Evolutionary conservation across 2,113 vertebrate species (phyloP).

Genomic region (Calypte anna): DNA sequence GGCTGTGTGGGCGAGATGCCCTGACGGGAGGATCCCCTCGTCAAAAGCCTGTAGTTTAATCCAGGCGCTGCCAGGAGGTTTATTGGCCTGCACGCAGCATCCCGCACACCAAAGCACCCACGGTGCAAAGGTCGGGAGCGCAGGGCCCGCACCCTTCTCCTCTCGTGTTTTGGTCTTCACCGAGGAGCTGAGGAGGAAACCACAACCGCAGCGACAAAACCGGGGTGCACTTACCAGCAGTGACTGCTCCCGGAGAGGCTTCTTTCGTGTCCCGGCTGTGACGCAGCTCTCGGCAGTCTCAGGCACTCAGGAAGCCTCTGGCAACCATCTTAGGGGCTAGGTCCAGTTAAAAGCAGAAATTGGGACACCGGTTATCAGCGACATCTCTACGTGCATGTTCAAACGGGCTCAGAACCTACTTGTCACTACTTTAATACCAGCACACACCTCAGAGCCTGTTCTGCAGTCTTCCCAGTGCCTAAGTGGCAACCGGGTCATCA

Average conservation of each 20-base stretch:
- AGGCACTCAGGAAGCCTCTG: fast-evolving
- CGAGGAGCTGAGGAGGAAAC: background rate
- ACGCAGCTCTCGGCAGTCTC: background rate
- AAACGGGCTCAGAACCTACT: background rate
- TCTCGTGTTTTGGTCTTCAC: background rate
- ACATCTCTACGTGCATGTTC: background rate
- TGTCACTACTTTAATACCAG: fast-evolving
- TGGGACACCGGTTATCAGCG: fast-evolving
- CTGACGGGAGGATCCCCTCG: fast-evolving
- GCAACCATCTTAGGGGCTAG: fast-evolving
- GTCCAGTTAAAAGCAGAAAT: fast-evolving
- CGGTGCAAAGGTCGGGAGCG: too few relatives aligned
- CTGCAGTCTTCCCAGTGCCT: fast-evolving
- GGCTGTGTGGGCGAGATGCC: background rate
- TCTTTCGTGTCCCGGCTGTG: fast-evolving
- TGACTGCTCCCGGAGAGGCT: fast-evolving
- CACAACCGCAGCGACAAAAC: background rate
- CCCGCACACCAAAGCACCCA: background rate
- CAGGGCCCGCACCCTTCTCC: too few relatives aligned
- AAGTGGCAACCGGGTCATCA: background rate
- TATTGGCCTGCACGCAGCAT: fast-evolving
- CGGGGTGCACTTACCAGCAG: background rate
- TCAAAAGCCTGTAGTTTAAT: background rate
- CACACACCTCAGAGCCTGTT: background rate
- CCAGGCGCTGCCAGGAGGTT: fast-evolving